These are phyloP conservation scores for Trochalopteron elliotii DNA, from an alignment of 2,113 vertebrate species.

Conservation along the genomic window DNA sequence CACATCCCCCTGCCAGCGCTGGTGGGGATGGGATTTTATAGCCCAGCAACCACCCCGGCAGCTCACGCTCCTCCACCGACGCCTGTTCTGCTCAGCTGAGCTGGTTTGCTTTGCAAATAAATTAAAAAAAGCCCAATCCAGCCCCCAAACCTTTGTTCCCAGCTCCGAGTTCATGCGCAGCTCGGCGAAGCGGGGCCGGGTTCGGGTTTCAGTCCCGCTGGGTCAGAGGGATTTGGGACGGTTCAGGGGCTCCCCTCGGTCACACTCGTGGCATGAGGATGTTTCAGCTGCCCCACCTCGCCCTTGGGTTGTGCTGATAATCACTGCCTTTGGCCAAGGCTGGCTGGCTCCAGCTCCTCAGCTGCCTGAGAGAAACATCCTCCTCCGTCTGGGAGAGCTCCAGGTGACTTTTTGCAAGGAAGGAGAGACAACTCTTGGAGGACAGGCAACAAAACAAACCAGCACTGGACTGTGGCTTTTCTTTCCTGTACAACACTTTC, in stretches of 20 bases:
- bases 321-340: not conserved
- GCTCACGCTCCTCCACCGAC: not conserved
- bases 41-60: not conserved
- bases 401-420: not conserved
- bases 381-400: not conserved
- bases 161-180: not conserved
- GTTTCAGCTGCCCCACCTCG: accelerated
- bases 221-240: not conserved
- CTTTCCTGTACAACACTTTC: not conserved
- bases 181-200: not conserved
- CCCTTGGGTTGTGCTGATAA: not conserved
- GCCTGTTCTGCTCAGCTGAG: not conserved
- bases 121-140: not conserved
- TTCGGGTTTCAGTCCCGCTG: not conserved
- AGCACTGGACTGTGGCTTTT: not conserved
- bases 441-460: not conserved
- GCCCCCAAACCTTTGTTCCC: constrained; percentile 37
- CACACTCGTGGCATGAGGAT: not conserved
- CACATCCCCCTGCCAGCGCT: not conserved
- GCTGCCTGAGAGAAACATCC: accelerated
- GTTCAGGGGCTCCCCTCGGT: not conserved
- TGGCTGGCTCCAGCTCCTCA: not conserved
- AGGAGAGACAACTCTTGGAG: not conserved
- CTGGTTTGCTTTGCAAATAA: not conserved
- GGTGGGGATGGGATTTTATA: constrained; percentile 6